phyloP scores from a whole-genome alignment of 2,797 vertebrate species.

The Lepilemur septentrionalis region DNA sequence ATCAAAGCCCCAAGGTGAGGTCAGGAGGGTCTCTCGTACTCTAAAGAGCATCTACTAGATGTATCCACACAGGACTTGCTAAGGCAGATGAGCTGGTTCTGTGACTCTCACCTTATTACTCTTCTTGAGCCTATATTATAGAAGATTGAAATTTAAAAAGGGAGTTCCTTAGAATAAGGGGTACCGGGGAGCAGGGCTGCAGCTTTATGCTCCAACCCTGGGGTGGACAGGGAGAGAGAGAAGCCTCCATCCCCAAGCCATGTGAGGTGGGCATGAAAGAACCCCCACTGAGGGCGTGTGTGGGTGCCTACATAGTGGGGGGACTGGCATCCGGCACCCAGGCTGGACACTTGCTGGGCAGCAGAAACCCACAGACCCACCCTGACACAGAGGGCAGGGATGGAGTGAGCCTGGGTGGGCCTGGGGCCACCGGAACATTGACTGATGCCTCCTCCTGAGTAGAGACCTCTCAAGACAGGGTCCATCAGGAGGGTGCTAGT shows the following conservation, averaged over 20 bases:
- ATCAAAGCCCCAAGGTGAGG: not conserved
- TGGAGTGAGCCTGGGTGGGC: too few relatives aligned
- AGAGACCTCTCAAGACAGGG: not conserved
- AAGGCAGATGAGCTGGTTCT: not conserved
- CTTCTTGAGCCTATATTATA: not conserved
- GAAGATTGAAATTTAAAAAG: not conserved
- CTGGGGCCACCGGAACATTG: too few relatives aligned
- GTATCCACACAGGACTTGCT: not conserved
- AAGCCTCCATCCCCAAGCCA: not conserved
- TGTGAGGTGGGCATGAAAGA: not conserved
- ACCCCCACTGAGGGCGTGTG: accelerated
- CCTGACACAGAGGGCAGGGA: accelerated
- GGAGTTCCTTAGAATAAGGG: not conserved
- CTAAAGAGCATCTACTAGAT: not conserved
- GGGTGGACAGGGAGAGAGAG: too few relatives aligned
- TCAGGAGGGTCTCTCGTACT: not conserved
- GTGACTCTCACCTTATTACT: not conserved
- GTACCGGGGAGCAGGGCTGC: accelerated
- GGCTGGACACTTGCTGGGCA: not conserved
- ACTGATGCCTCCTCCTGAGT: not conserved
- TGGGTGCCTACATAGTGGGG: too few relatives aligned
- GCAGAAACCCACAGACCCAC: not conserved
- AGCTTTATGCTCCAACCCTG: not conserved
- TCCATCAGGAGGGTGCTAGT: not conserved
- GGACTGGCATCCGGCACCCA: not conserved